phyloP scores from a whole-genome alignment of 2,797 vertebrate species.

The Tiaroga cobitis region DNA sequence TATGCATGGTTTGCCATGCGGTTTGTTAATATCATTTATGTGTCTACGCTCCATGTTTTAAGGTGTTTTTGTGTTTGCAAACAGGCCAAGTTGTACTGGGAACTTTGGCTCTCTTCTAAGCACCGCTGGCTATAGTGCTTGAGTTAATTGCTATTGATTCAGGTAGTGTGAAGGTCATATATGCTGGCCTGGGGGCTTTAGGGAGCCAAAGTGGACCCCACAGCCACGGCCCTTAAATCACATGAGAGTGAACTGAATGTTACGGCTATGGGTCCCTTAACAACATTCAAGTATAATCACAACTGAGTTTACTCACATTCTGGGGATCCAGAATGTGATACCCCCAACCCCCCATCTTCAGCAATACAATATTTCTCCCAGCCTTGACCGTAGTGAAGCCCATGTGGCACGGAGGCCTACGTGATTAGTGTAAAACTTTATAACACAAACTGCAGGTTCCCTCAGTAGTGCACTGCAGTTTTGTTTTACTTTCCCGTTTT shows the following conservation, averaged over 20 bases:
- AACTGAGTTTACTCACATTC: constrained; percentile 1
- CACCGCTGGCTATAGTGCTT: constrained; percentile 45
- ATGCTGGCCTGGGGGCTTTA: constrained; percentile 48
- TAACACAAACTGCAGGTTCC: constrained; percentile 21
- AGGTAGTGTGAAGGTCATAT: constrained; percentile 66
- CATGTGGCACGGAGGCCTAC: neutral
- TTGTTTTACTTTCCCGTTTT: constrained; percentile 3
- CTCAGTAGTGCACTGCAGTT: neutral
- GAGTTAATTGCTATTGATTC: constrained; percentile 70
- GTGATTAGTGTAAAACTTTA: constrained; percentile 21
- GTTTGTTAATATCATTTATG: constrained; percentile 2
- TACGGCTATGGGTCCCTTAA: neutral
- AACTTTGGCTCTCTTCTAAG: constrained; percentile 29
- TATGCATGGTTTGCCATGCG: constrained; percentile 16
- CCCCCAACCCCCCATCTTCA: neutral
- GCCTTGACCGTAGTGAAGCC: neutral
- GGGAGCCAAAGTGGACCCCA: constrained; percentile 41
- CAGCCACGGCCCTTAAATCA: constrained; percentile 27
- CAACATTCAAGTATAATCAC: constrained; percentile 29
- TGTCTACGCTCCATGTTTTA: constrained; percentile 1
- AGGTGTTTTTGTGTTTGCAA: constrained; percentile 13
- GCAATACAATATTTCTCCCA: constrained; percentile 1
- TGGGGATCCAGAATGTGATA: too few species aligned
- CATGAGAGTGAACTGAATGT: constrained; percentile 26
- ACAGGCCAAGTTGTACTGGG: constrained; percentile 19